Base-by-base conservation (phyloP, 2,113 vertebrate species). In the Meriones unguiculatus region DNA sequence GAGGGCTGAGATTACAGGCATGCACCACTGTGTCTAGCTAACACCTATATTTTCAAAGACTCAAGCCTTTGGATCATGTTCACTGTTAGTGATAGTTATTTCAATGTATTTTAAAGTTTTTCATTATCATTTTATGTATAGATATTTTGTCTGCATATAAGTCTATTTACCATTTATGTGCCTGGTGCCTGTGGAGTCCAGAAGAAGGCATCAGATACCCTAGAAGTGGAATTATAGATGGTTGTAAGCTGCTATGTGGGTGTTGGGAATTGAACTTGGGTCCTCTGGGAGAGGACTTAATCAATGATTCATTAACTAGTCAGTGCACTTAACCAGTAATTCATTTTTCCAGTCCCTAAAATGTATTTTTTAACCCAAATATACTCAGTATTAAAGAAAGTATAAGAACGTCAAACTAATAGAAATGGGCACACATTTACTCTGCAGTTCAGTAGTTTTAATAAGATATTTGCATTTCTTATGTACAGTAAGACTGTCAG, bases 31-130 rank as follows among this genome's bases (percentile, higher is more conserved):
- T 15, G 57, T 15, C 57, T 15, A 57, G 15, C 57, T 57, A 15
- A 57, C n/a, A 20, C 72, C 38, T 73, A 73, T 4, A 73, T 38
- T 73, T 38, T 73, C 72, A 73, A 67, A 54, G 32, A 64, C 78
- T 38, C 22, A 93, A 57, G 70, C 9, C 28, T 90, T 86, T 46
- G 76, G 22, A 73, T 78, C 69, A 81, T 50, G 57, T 81, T 73
- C 18, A 93, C 52, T 65, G 75, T 84, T 82, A 77, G 38, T 77
- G 84, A 91, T 15, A 95, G 10, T 90, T 96, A 94, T 18, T 41
- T 89, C 57, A 18, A 87, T 2, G 12, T n/a, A 76, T 65, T 75
- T 95, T 95, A 20, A 4, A 91, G 18, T 4, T 50, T 86, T 67
- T 86, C 41, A 28, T 38, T 82, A 84, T 41, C 41, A 46, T 64